Conservation (phyloP, 2,888 invertebrate species). For the Limenitis arthemis region DNA sequence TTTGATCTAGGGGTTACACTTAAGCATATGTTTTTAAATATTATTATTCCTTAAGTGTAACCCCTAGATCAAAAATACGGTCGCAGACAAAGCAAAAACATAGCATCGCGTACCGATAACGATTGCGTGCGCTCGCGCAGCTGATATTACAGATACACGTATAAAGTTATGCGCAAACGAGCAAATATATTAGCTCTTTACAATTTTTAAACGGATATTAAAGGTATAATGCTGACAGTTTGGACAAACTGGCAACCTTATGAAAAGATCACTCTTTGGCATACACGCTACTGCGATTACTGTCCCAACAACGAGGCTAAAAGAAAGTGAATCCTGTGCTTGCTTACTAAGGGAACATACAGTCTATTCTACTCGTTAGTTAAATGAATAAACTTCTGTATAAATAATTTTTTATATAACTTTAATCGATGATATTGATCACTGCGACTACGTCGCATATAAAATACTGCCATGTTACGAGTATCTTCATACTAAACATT, state of each 20-base stretch:
- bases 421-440: no score
- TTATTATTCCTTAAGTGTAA: neutral
- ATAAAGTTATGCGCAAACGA: constrained; percentile 7
- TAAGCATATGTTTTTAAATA: neutral
- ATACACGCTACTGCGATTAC: constrained; percentile 14
- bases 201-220: no score
- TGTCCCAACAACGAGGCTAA: constrained; percentile 26
- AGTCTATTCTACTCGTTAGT: neutral
- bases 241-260: constrained; percentile 12
- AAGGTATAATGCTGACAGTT: no score
- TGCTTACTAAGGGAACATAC: neutral
- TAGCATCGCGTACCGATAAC: constrained; percentile 12
- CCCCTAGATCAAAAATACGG: constrained; percentile 5
- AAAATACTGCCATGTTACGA: no score
- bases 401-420: no score
- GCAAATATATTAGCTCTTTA: neutral
- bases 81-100: constrained; percentile 14
- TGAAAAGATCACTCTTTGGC: constrained; percentile 16
- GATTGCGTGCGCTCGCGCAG: constrained; percentile 14
- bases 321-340: constrained; percentile 39
- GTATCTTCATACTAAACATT: no score
- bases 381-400: no score
- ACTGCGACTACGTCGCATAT: no score
- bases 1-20: neutral
- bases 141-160: constrained; percentile 12